Percentiles rank a stretch among this genome's conserved stretches.
These are phyloP conservation scores for Schizothorax lantsangensis DNA, from an alignment of 2,797 vertebrate genomes.

Conservation along the genomic window DNA sequence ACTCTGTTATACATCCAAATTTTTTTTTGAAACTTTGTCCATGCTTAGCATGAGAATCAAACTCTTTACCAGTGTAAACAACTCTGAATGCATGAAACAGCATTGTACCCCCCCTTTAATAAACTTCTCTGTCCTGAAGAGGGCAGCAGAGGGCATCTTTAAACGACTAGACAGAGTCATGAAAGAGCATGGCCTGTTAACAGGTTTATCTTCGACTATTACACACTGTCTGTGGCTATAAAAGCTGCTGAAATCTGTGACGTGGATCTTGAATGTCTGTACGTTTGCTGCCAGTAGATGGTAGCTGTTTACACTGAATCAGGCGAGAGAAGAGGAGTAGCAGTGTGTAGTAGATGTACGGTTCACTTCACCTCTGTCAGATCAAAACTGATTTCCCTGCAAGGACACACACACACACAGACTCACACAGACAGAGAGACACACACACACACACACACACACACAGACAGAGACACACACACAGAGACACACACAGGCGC, in stretches of 20 bases:
- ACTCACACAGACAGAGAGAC: too few species aligned
- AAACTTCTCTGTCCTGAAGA: conserved; percentile 17
- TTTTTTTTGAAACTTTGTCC: too few species aligned
- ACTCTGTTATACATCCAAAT: too few species aligned
- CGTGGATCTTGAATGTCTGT: background rate
- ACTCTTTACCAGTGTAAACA: too few species aligned
- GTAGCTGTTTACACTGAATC: background rate
- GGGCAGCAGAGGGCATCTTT: conserved; percentile 50
- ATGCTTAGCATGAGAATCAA: too few species aligned
- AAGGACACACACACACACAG: conserved; percentile 23
- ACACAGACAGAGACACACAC: background rate
- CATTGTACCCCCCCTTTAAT: too few species aligned
- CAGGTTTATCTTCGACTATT: conserved; percentile 17
- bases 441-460: background rate
- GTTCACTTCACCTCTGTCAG: conserved; percentile 29
- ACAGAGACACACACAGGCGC: background rate
- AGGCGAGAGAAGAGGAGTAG: background rate
- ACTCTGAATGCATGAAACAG: too few species aligned
- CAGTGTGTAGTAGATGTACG: conserved; percentile 18
- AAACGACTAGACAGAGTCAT: background rate
- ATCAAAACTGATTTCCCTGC: conserved; percentile 40
- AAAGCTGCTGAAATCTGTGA: background rate
- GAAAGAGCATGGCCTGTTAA: background rate
- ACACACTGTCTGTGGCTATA: background rate
- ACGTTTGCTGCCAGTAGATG: conserved; percentile 5